Conservation (phyloP, 2,797 vertebrate species). For the Yasuhikotakia modesta region DNA sequence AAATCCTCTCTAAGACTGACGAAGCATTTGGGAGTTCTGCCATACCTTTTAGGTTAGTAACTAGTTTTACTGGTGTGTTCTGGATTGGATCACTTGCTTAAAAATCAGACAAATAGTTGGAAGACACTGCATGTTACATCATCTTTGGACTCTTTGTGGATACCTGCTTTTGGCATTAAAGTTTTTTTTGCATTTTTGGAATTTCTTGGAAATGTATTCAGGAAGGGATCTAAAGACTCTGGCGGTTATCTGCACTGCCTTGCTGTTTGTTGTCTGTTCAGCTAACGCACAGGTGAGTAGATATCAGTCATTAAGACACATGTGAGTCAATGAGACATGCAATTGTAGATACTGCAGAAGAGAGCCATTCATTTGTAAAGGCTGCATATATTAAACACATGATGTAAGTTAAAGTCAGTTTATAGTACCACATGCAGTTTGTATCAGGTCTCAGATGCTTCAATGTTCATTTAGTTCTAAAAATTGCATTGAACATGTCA, state of each 20-base stretch:
- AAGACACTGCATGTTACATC: not conserved
- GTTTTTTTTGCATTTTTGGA: conserved; percentile 5
- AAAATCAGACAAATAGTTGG: not conserved
- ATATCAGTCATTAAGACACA: not conserved
- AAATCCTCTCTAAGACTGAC: conserved; percentile 43
- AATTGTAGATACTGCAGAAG: not conserved
- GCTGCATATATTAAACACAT: not conserved
- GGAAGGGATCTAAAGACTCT: conserved; percentile 24
- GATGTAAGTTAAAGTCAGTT: not conserved
- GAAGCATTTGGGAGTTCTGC: conserved; percentile 25
- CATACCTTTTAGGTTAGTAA: not conserved
- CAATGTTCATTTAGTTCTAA: not conserved
- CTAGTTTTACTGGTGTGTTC: too few species aligned
- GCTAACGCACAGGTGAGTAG: conserved; percentile 49
- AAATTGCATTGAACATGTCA: not conserved
- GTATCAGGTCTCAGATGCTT: not conserved
- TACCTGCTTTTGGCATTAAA: conserved; percentile 14
- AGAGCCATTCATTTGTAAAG: not conserved
- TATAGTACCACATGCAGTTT: not conserved
- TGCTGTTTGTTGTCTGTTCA: conserved; percentile 37
- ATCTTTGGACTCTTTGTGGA: conserved; percentile 13
- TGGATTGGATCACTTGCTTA: not conserved
- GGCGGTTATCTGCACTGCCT: not conserved
- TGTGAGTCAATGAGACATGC: not conserved
- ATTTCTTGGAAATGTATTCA: conserved; percentile 42